These are phyloP conservation scores for Cephalotes varians DNA, from an alignment of 2,888 invertebrate species.

Conservation along the genomic window DNA sequence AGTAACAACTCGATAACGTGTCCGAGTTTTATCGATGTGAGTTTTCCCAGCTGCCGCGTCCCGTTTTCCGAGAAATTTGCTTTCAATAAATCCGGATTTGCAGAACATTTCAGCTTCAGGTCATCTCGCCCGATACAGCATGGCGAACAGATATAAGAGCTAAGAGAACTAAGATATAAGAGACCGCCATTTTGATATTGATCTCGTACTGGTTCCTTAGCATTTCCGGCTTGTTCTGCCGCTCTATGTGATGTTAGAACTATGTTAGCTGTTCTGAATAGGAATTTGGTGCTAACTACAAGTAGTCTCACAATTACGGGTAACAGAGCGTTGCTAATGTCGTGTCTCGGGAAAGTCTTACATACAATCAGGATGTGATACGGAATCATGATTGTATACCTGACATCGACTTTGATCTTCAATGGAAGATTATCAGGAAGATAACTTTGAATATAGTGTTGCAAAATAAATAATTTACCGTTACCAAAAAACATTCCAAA, in stretches of 20 bases:
- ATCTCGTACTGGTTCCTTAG: conserved; percentile 38
- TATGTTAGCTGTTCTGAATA: conserved; percentile 53
- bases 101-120: conserved; percentile 2
- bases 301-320: conserved; percentile 44
- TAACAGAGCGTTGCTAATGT: conserved; percentile 51
- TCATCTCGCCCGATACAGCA: conserved; percentile 6
- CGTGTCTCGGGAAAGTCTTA: conserved; percentile 42
- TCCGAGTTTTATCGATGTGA: conserved; percentile 21
- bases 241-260: conserved; percentile 47
- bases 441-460: neutral
- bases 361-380: conserved; percentile 39
- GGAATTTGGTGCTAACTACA: conserved; percentile 51
- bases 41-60: neutral
- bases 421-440: neutral
- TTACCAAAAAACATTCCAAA: neutral
- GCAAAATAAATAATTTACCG: neutral
- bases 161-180: conserved; percentile 38
- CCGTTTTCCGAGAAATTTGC: conserved; percentile 29
- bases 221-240: conserved; percentile 44
- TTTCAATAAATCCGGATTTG: conserved; percentile 38
- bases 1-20: conserved; percentile 6
- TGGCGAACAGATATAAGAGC: neutral
- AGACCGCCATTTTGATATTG: conserved; percentile 42
- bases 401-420: conserved; percentile 11
- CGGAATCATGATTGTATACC: neutral